Conservation (phyloP, 2,888 invertebrate species). For the Vesta saturnalis region DNA sequence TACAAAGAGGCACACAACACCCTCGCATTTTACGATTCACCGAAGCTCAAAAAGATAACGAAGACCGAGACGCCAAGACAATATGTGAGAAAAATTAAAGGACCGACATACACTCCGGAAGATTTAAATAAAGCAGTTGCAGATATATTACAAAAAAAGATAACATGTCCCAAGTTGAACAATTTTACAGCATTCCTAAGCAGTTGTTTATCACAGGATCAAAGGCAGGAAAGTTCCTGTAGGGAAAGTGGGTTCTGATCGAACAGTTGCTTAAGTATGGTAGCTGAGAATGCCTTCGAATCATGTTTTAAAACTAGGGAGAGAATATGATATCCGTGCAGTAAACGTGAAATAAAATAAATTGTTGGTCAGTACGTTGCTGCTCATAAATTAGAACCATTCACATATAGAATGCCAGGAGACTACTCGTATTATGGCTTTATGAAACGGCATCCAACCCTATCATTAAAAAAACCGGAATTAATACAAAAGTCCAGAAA, state of each 20-base stretch:
- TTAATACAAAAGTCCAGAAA: slow-evolving; percentile 14
- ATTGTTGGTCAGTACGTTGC: slow-evolving; percentile 4
- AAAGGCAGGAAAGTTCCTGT: too few relatives aligned
- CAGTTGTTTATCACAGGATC: slow-evolving; percentile 10
- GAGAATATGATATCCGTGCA: slow-evolving; percentile 15
- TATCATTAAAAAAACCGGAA: slow-evolving; percentile 40
- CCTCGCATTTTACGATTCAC: too few relatives aligned
- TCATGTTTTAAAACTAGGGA: background rate
- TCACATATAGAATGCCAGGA: slow-evolving; percentile 40
- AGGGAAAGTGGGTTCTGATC: slow-evolving; percentile 1
- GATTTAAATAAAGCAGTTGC: too few relatives aligned
- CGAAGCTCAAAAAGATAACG: too few relatives aligned
- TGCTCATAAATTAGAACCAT: slow-evolving; percentile 18
- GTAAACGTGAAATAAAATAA: slow-evolving; percentile 12
- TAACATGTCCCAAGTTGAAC: too few relatives aligned
- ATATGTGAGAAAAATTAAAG: too few relatives aligned
- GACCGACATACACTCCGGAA: too few relatives aligned
- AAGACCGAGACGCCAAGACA: too few relatives aligned
- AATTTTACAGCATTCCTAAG: slow-evolving; percentile 10
- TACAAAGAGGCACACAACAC: too few relatives aligned
- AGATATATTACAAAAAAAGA: too few relatives aligned
- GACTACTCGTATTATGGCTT: slow-evolving; percentile 27
- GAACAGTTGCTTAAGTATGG: background rate
- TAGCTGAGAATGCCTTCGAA: background rate
- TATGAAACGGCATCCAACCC: slow-evolving; percentile 31